Base-by-base conservation (phyloP, 2,888 invertebrate genomes). In the Habroteleia sp. region DNA sequence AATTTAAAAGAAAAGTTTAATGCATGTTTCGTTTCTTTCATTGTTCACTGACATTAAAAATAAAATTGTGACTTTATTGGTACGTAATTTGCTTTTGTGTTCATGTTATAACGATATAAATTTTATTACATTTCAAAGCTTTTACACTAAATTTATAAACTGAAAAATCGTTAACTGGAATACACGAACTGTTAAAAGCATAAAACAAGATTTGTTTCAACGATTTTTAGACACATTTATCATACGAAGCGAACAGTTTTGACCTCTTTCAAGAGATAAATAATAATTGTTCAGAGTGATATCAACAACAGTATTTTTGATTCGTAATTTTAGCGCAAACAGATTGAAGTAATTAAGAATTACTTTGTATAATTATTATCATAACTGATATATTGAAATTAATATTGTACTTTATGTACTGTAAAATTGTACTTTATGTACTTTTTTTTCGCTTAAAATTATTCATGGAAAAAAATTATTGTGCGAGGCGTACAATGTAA, bases 181-280 rank as follows among this genome's bases (percentile, higher is more conserved):
- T 41, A 23, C 41, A 41, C 62, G 31, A 50, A 41, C 50, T 48
- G 41, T 35, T 35, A 52, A 63, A 42, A 33, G 42, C 63, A 35
- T 63, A 63, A 63, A 63, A 63, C 63, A 63, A 52, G 63, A 63
- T 63, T 63, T 63, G 63, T 63, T 63, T 63, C 63, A 63, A 42
- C 52, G 52, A 63, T 27, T 63, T 63, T 63, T 17, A 17, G 35
- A 27, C 31, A 41, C 52, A 52, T 63, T 63, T 63, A 52, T 63
- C 63, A 35, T 13, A 17, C 20, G 42, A 33, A 42, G 42, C 33
- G 42, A 52, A 27, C 52, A 42, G 50, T 63, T 63, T 63, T 52
- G 48, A 50, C 62, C 50, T 41, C 31, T 62, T 62, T 62, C 41
- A 41, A 62, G 35, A 50, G 42, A 63, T 52, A 63, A n/a, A n/a